A percentile compares a stretch with the other conserved stretches of the same genome.
These are phyloP conservation scores for Bombyx mandarina DNA, from an alignment of 1,140 invertebrate genomes.

Conservation along the genomic window DNA sequence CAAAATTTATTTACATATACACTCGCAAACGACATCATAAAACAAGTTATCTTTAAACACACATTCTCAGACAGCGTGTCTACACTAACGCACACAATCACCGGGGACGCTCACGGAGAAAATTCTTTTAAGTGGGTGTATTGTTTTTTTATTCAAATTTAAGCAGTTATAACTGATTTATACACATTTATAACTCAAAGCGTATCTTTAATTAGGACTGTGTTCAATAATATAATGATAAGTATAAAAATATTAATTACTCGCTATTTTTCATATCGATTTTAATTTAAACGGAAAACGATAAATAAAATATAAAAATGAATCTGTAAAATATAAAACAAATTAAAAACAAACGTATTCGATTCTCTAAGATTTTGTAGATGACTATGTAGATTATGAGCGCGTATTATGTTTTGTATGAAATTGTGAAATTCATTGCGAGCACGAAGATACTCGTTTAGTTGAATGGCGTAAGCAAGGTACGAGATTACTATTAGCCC, in stretches of 20 bases:
- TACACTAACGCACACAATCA: constrained; percentile 30
- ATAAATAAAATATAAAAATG: too few species aligned
- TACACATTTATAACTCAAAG: constrained; percentile 2
- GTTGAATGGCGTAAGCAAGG: constrained; percentile 56
- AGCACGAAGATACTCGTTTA: constrained; percentile 31
- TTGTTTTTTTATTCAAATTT: constrained; percentile 19
- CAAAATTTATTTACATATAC: constrained; percentile 27
- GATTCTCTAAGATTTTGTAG: too few species aligned
- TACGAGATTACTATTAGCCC: constrained; percentile 60
- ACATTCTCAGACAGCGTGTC: constrained; percentile 26
- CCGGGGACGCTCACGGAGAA: constrained; percentile 22
- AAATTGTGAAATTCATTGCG: background rate
- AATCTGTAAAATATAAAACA: too few species aligned
- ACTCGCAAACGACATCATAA: constrained; percentile 20
- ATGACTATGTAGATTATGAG: too few species aligned
- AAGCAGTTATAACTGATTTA: constrained; percentile 16
- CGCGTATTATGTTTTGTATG: background rate
- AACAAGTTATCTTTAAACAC: constrained; percentile 51
- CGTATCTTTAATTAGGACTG: constrained; percentile 13
- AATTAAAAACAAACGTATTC: too few species aligned
- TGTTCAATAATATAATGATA: too few species aligned
- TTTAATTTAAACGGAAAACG: too few species aligned
- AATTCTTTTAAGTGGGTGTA: constrained; percentile 18
- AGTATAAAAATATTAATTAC: too few species aligned
- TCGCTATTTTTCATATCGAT: too few species aligned